Evolutionary conservation across 2,888 invertebrate species (phyloP).

Genomic region (Caenorhabditis sp.): DNA sequence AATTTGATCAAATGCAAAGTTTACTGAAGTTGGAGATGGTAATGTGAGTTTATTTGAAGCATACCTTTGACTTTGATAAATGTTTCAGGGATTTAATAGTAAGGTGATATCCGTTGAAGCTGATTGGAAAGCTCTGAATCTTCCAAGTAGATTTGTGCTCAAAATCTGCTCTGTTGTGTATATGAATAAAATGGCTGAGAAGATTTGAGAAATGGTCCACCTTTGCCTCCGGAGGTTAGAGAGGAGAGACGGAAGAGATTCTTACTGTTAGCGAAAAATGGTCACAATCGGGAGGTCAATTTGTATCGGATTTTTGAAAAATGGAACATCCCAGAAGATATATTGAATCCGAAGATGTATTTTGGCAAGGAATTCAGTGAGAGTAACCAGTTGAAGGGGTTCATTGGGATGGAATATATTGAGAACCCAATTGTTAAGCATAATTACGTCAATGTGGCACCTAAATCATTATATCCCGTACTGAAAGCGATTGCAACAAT

Average conservation of each 20-base stretch:
- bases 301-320: constrained; percentile 17
- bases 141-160: constrained; percentile 27
- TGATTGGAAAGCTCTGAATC: constrained; percentile 20
- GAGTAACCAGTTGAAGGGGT: constrained; percentile 23
- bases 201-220: constrained; percentile 14
- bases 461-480: constrained; percentile 16
- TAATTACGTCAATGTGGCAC: constrained; percentile 21
- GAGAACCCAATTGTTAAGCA: constrained; percentile 21
- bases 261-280: constrained; percentile 7
- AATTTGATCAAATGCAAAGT: constrained; percentile 27
- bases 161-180: constrained; percentile 31
- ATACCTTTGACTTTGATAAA: neutral
- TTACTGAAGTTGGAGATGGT: constrained; percentile 37
- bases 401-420: constrained; percentile 36
- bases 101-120: constrained; percentile 32
- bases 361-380: constrained; percentile 25
- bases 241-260: constrained; percentile 10
- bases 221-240: constrained; percentile 9
- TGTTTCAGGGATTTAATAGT: constrained; percentile 37
- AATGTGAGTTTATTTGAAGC: constrained; percentile 20
- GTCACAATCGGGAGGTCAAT: constrained; percentile 40
- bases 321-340: constrained; percentile 6
- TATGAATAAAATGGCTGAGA: constrained; percentile 13
- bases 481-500: constrained; percentile 16
- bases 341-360: constrained; percentile 21